A percentile compares a stretch with the other conserved stretches of the same genome.
Conservation (phyloP, 1,140 invertebrate genomes). For the Drosophila leontia region DNA sequence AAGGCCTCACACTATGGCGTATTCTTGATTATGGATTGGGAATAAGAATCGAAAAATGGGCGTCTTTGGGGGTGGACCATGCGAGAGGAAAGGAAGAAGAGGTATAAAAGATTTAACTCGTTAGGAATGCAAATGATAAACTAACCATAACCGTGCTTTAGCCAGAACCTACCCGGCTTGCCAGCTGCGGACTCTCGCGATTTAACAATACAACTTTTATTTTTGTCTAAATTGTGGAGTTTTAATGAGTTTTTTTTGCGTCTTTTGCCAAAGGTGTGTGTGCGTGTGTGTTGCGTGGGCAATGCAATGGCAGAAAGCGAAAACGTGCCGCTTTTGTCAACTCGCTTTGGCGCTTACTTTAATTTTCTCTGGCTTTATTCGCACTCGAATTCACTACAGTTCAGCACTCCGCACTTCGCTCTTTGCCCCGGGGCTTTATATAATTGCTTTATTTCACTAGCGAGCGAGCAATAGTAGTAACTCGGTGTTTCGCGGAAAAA, state of each 20-base stretch:
- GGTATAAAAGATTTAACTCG: slow-evolving; percentile 8
- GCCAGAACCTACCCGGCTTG: slow-evolving; percentile 39
- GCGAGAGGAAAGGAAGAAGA: not conserved
- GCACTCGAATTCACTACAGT: slow-evolving; percentile 27
- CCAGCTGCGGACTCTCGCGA: slow-evolving; percentile 4
- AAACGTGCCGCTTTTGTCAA: slow-evolving; percentile 79
- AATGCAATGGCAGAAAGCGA: slow-evolving; percentile 67
- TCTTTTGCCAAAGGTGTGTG: slow-evolving; percentile 35
- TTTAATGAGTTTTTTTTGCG: slow-evolving; percentile 21
- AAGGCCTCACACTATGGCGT: slow-evolving; percentile 7
- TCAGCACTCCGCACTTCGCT: slow-evolving; percentile 27
- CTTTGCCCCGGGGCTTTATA: slow-evolving; percentile 35
- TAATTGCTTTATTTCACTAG: slow-evolving; percentile 50
- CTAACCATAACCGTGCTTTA: slow-evolving; percentile 52
- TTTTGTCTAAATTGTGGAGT: not conserved
- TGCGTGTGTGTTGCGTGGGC: slow-evolving; percentile 43
- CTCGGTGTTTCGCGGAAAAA: slow-evolving; percentile 19
- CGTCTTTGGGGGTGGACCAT: slow-evolving; percentile 28
- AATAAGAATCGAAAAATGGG: slow-evolving; percentile 19
- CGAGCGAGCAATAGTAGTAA: slow-evolving; percentile 18
- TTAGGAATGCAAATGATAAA: slow-evolving; percentile 47
- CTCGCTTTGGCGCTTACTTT: slow-evolving; percentile 61
- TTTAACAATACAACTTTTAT: not conserved
- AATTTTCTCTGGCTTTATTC: slow-evolving; percentile 46
- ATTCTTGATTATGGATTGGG: slow-evolving; percentile 21